Conservation (phyloP, 35 echinoderm and acorn worm species). For the Holothuria glaberrima region DNA sequence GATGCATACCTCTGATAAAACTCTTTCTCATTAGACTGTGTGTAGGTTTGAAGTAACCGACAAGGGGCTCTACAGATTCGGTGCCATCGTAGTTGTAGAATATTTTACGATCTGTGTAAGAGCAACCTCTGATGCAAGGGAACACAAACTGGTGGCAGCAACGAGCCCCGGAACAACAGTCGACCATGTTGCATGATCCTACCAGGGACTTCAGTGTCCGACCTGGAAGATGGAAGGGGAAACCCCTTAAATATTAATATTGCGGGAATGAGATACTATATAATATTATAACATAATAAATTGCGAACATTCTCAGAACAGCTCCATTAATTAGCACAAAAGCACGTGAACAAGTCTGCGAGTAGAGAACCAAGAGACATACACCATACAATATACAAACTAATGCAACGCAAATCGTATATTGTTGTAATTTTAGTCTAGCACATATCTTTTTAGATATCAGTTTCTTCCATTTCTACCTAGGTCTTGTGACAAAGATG, state of each 20-base stretch:
- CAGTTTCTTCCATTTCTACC: too few species aligned
- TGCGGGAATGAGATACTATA: too few species aligned
- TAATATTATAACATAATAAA: too few species aligned
- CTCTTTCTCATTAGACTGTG: conserved; percentile 66
- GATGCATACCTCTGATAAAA: conserved; percentile 77
- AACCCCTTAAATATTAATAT: background rate
- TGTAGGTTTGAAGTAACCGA: conserved; percentile 81
- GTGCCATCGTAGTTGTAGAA: conserved; percentile 98
- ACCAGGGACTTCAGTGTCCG: conserved; percentile 62
- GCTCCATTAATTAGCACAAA: too few species aligned
- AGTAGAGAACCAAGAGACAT: too few species aligned
- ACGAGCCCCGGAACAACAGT: conserved; percentile 79
- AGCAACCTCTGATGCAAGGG: conserved; percentile 85
- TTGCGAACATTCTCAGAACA: too few species aligned
- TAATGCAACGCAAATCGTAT: too few species aligned
- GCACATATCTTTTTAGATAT: too few species aligned
- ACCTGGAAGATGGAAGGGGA: conserved; percentile 21
- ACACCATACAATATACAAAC: too few species aligned
- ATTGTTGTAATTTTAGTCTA: too few species aligned
- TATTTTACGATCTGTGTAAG: conserved; percentile 70
- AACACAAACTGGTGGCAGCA: conserved; percentile 86
- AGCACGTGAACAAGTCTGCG: too few species aligned
- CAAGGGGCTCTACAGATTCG: conserved; percentile 82
- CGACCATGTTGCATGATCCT: conserved; percentile 81
- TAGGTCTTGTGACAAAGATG: too few species aligned